Evolutionary conservation across 2,113 vertebrate species (phyloP), one percentile per base, ranked within the genome.

Genomic region (Aphyosemion australe): DNA sequence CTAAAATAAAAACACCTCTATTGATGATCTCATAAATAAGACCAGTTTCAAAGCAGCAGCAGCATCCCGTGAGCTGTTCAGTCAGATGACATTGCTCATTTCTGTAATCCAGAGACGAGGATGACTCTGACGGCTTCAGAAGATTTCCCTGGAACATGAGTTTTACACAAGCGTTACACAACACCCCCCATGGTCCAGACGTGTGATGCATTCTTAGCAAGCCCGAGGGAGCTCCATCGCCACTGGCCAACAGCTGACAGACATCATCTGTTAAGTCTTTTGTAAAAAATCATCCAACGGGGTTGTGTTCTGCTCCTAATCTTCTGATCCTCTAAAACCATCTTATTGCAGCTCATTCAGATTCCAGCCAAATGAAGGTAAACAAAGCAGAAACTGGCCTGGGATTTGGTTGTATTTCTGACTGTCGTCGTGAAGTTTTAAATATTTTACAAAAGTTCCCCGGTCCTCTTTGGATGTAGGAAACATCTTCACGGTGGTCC

Each of bases 251-350:
- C 37, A 62, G 53, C 69, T 64, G 60, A 54, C n/a, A 61, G 56
- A 71, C 39, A 32, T 57, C 41, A 61, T 62, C 56, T 37, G 41
- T 20, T 26, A 59, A 34, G 16, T 46, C 26, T 52, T 63, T 64
- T 5, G 5, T 32, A 26, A 26, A 50, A 26, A 72, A 73, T 70
- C 68, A 66, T 50, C 74, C 41, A 49, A 48, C 37, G 53, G 20
- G 26, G 42, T 54, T 42, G 62, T 9, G 12, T 60, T 66, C 50
- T 75, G 65, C 60, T 67, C 54, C 34, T 68, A 72, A 82, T 84
- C 74, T 64, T 65, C 58, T 78, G 72, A 73, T 73, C 65, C 65
- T 73, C 60, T 74, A 48, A 75, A 76, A 65, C 51, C 68, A 69
- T 62, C 14, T 67, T n/a, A 45, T 32, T 57, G 51, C 56, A 48